Evolutionary conservation across 1,140 invertebrate genomes (phyloP).

Genomic region (Colletes gigas): DNA sequence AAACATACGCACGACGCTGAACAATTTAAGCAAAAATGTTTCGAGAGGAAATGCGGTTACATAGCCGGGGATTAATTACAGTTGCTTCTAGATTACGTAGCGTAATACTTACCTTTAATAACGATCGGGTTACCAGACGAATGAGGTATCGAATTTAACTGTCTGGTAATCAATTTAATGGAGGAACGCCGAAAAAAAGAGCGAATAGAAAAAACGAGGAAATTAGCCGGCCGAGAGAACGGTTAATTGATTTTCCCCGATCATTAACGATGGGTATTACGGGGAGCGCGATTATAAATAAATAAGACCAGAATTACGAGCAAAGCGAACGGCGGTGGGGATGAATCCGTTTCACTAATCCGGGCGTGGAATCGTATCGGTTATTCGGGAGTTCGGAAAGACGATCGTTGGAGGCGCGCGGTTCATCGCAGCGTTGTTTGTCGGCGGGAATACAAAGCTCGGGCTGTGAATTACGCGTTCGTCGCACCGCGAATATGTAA

Average conservation of each 20-base stretch:
- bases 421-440: constrained; percentile 1
- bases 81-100: constrained; percentile 54
- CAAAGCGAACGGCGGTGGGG: too few relatives aligned
- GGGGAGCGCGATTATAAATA: too few relatives aligned
- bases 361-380: too few relatives aligned
- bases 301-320: too few relatives aligned
- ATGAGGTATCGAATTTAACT: constrained; percentile 33
- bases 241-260: not conserved
- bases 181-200: constrained; percentile 13
- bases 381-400: too few relatives aligned
- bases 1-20: not conserved
- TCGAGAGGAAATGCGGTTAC: constrained; percentile 47
- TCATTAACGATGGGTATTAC: too few relatives aligned
- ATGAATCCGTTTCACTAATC: too few relatives aligned
- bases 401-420: too few relatives aligned
- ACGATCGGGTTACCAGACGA: constrained; percentile 37
- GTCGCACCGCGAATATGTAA: constrained; percentile 11
- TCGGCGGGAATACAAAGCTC: not conserved
- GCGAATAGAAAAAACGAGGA: too few relatives aligned
- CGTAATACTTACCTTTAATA: constrained; percentile 48
- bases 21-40: constrained; percentile 47
- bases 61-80: constrained; percentile 43
- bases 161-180: constrained; percentile 37
- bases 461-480: constrained; percentile 1
- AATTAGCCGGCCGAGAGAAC: not conserved